phyloP scores from a whole-genome alignment of 1,140 invertebrate genomes.

The Philotrypesis tridentata region DNA sequence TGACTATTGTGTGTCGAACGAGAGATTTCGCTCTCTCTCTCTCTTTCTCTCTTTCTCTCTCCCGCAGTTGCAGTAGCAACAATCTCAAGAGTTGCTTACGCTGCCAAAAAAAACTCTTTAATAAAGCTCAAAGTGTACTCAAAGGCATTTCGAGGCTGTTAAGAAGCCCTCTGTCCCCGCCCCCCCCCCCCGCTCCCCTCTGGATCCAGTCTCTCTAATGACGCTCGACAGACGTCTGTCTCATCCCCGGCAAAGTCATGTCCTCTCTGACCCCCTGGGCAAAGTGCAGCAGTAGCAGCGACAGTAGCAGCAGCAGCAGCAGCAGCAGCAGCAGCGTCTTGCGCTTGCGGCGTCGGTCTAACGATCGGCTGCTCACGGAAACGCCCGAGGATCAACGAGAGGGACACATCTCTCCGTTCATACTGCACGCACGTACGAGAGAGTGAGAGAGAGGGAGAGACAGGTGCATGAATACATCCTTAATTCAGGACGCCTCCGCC shows the following conservation, averaged over 20 bases:
- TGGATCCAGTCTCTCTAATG: not conserved
- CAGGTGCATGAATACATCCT: not conserved
- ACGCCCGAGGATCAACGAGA: constrained; percentile 57
- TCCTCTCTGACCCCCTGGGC: too few relatives aligned
- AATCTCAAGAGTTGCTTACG: too few relatives aligned
- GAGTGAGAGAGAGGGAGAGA: not conserved
- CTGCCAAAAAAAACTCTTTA: too few relatives aligned
- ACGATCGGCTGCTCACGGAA: constrained; percentile 67
- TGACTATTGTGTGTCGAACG: too few relatives aligned
- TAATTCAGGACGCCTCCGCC: constrained; percentile 20
- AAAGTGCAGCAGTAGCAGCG: not conserved
- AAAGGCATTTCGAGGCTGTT: too few relatives aligned
- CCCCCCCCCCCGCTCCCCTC: not conserved
- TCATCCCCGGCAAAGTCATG: not conserved
- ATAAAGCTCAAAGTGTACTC: too few relatives aligned
- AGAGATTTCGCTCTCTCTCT: too few relatives aligned
- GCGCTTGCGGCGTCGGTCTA: constrained; percentile 51
- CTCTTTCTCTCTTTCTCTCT: too few relatives aligned
- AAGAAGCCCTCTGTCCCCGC: not conserved
- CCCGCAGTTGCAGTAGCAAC: too few relatives aligned
- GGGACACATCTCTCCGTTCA: too few relatives aligned
- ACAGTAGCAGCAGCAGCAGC: not conserved
- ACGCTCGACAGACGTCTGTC: not conserved
- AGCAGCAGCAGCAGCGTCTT: constrained; percentile 17
- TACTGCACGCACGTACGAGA: too few relatives aligned